These are phyloP conservation scores for Psephotus haematonotus DNA, from an alignment of 2,113 vertebrate species.

Conservation along the genomic window DNA sequence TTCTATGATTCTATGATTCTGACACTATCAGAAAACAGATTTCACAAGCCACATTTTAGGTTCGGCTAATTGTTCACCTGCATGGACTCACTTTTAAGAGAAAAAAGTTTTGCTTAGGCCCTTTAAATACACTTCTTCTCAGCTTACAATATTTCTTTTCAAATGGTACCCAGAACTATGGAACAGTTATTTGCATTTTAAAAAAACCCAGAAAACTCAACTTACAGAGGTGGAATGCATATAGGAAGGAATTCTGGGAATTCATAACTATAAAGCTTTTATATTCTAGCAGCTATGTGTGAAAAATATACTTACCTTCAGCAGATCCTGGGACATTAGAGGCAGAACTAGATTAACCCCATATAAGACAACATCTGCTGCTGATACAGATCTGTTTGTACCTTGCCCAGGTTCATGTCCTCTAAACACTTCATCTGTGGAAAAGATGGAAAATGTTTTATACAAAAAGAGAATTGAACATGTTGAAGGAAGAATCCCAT, in stretches of 20 bases:
- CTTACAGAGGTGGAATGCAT: not conserved
- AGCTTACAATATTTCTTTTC: not conserved
- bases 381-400: conserved; percentile 87
- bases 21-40: not conserved
- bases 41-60: not conserved
- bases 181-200: not conserved
- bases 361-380: conserved; percentile 96
- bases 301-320: conserved; percentile 82
- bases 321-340: conserved; percentile 97
- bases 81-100: not conserved
- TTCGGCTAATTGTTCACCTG: not conserved
- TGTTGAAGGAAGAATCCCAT: not conserved
- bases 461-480: not conserved
- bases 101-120: not conserved
- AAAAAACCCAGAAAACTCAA: not conserved
- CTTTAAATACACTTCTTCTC: not conserved
- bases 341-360: conserved; percentile 97
- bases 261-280: not conserved
- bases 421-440: conserved; percentile 92
- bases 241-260: not conserved
- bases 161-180: not conserved
- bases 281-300: not conserved
- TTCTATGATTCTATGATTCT: not conserved
- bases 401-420: conserved; percentile 92
- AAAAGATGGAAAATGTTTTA: not conserved